A percentile compares a stretch with the other conserved stretches of the same genome.
These are phyloP conservation scores for Drosophila gaucha DNA, from an alignment of 2,888 invertebrate species.

Conservation along the genomic window DNA sequence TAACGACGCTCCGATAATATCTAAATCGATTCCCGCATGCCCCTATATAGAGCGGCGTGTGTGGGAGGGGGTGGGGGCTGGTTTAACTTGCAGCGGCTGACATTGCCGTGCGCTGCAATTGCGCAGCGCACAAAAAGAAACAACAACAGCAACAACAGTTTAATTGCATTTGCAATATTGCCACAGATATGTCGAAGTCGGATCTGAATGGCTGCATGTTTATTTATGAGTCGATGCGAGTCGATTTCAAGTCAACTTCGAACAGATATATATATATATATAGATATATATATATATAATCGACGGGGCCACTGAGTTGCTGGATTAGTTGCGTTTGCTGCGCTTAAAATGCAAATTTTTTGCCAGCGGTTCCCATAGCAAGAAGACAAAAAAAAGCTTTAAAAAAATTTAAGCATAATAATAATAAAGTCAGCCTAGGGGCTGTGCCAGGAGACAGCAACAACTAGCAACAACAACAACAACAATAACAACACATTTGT, in stretches of 20 bases:
- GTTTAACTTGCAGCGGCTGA: slow-evolving; percentile 30
- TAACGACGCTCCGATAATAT: slow-evolving; percentile 50
- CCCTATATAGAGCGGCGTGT: slow-evolving; percentile 22
- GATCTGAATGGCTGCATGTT: slow-evolving; percentile 58
- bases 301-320: slow-evolving; percentile 35
- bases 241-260: slow-evolving; percentile 30
- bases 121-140: slow-evolving; percentile 43
- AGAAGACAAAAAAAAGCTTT: slow-evolving; percentile 4
- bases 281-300: slow-evolving; percentile 2
- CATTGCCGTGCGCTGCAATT: slow-evolving; percentile 54
- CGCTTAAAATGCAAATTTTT: slow-evolving; percentile 57
- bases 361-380: slow-evolving; percentile 32
- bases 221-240: slow-evolving; percentile 65
- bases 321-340: slow-evolving; percentile 31
- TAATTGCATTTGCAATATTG: slow-evolving; percentile 54
- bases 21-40: slow-evolving; percentile 43
- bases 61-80: neutral
- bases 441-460: slow-evolving; percentile 43
- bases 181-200: slow-evolving; percentile 50
- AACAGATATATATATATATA: neutral
- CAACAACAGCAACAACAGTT: slow-evolving; percentile 27
- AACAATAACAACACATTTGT: slow-evolving; percentile 17
- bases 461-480: slow-evolving; percentile 31
- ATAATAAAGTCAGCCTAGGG: slow-evolving; percentile 27
- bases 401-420: neutral